Conservation (phyloP, 2,113 vertebrate species). For the Petrocephalus microphthalmus region DNA sequence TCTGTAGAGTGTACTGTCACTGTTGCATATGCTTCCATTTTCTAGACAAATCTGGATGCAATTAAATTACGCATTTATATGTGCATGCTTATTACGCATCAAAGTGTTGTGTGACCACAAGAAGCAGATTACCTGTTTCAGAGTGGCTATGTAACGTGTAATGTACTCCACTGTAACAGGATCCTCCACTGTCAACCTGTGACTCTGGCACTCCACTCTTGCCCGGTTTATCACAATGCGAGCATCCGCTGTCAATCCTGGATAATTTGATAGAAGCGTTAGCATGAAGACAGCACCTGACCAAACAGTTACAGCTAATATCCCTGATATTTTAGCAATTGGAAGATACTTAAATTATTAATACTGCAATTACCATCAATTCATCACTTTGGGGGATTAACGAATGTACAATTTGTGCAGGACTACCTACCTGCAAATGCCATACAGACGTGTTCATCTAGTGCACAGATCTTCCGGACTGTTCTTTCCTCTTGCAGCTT, state of each 20-base stretch:
- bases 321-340: background rate
- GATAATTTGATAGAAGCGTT: background rate
- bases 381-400: background rate
- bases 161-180: constrained; percentile 84
- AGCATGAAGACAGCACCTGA: background rate
- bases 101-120: background rate
- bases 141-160: constrained; percentile 78
- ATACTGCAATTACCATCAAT: background rate
- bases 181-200: constrained; percentile 80
- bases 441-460: constrained; percentile 77
- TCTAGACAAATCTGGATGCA: background rate
- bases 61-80: background rate
- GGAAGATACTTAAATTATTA: background rate
- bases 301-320: background rate
- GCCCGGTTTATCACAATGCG: constrained; percentile 80
- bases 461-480: constrained; percentile 70
- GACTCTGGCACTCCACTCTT: constrained; percentile 79
- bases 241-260: constrained; percentile 81
- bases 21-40: background rate
- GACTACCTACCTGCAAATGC: constrained; percentile 66
- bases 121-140: constrained; percentile 70
- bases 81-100: background rate
- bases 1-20: background rate
- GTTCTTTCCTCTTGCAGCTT: constrained; percentile 76
- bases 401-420: background rate